phyloP scores from a whole-genome alignment of 1,140 invertebrate genomes.

The Eufriesea mexicana region DNA sequence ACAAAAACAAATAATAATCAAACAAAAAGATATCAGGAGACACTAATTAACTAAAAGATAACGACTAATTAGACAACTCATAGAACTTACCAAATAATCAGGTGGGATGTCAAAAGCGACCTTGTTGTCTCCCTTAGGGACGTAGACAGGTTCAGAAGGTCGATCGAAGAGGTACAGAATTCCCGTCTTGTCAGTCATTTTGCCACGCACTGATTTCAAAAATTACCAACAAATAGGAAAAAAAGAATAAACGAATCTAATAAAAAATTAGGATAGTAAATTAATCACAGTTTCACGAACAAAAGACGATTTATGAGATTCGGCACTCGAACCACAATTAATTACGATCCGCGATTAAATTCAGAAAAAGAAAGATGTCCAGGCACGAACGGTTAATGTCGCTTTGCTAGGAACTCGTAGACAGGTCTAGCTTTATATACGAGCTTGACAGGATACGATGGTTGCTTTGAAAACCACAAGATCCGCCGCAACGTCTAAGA shows the following conservation, averaged over 20 bases:
- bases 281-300: background rate
- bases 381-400: background rate
- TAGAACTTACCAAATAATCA: slow-evolving; percentile 81
- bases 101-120: slow-evolving; percentile 85
- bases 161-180: slow-evolving; percentile 88
- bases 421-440: slow-evolving; percentile 39
- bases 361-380: background rate
- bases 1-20: too few species aligned
- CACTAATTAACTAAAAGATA: slow-evolving; percentile 11
- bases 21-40: too few species aligned
- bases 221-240: background rate
- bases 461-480: slow-evolving; percentile 45
- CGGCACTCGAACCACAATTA: background rate
- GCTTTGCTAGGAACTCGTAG: too few species aligned
- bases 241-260: background rate
- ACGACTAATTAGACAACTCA: background rate
- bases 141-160: slow-evolving; percentile 88
- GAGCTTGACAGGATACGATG: slow-evolving; percentile 37
- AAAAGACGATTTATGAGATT: too few species aligned
- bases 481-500: slow-evolving; percentile 29
- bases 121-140: slow-evolving; percentile 85
- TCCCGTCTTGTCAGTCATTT: slow-evolving; percentile 62
- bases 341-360: background rate
- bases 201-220: slow-evolving; percentile 21
- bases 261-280: background rate